Conservation (phyloP, 2,797 vertebrate genomes). For the Neosilurus mollespiculum region DNA sequence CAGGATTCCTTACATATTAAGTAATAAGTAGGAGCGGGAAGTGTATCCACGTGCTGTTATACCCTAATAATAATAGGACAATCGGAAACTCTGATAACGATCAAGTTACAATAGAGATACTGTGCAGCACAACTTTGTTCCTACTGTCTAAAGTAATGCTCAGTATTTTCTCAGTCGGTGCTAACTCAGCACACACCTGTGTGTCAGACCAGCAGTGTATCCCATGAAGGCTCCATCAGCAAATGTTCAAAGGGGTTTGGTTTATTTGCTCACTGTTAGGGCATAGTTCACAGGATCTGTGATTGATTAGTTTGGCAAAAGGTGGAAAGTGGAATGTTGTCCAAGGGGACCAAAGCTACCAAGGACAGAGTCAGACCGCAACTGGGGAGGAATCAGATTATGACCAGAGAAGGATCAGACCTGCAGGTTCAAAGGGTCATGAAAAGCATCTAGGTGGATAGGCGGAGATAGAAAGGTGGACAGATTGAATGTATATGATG, state of each 20-base stretch:
- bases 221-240: slow-evolving; percentile 36
- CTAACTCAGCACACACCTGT: slow-evolving; percentile 35
- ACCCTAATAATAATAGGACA: background rate
- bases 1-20: background rate
- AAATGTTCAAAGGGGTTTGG: slow-evolving; percentile 41
- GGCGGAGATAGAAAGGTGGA: slow-evolving; percentile 5
- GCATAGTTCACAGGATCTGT: slow-evolving; percentile 49
- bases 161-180: slow-evolving; percentile 25
- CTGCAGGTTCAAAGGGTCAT: slow-evolving; percentile 71
- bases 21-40: background rate
- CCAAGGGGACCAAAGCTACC: slow-evolving; percentile 23
- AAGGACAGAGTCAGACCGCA: slow-evolving; percentile 49
- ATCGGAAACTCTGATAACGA: background rate
- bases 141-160: background rate
- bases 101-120: background rate
- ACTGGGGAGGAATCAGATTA: slow-evolving; percentile 27
- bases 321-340: slow-evolving; percentile 42
- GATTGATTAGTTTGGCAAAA: slow-evolving; percentile 38
- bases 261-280: slow-evolving; percentile 36
- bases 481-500: background rate
- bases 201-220: slow-evolving; percentile 28
- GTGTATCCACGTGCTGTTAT: background rate
- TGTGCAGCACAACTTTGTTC: slow-evolving; percentile 24
- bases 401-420: slow-evolving; percentile 46
- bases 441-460: slow-evolving; percentile 43